Evolutionary conservation across 2,113 vertebrate species (phyloP), one percentile per base, ranked within the genome.

Genomic region (Sminthopsis crassicaudata): DNA sequence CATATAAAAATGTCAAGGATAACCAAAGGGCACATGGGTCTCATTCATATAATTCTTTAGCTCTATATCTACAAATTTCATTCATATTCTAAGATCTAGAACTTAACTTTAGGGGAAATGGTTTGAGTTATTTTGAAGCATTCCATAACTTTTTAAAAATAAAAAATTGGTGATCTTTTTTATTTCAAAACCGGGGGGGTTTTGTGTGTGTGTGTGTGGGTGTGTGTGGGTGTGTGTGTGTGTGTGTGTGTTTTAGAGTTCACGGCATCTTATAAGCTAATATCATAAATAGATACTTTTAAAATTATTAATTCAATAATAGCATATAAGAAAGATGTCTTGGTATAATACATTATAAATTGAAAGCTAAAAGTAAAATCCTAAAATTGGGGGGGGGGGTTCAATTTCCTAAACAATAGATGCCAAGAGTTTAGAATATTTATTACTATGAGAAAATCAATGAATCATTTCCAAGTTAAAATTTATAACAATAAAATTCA

Each of bases 331-430:
- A 94, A 91, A 95, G 90, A 84, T 84, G n/a, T 23, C 67, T 84
- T 84, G 16, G 5, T 42, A n/a, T 67, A 84, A 84, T 84, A 36
- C 36, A 84, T 84, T 84, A 92, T 52, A 84, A 96, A 90, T 50
- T 91, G 26, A 57, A 97, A 97, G 76, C 50, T 92, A 94, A n/a
- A 91, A 94, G 67, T 91, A 24, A 95, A 8, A 6, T 92, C 52
- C 95, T 93, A 94, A 94, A 94, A 94, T 84, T 84, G 42, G 23
- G 19, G 50, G 50, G 9, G 50, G 50, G 9, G 9, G 0, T 48
- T 51, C 50, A 93, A 92, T 93, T 96, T 96, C 95, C 90, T 94
- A 97, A 96, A 94, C 36, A 91, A 84, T 23, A 42, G 16, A 42
- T 42, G n/a, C 36, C 67, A 2, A 95, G 36, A 92, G 90, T 25